Base-by-base conservation (phyloP, 2,113 vertebrate genomes). In the Tupaia chinensis region DNA sequence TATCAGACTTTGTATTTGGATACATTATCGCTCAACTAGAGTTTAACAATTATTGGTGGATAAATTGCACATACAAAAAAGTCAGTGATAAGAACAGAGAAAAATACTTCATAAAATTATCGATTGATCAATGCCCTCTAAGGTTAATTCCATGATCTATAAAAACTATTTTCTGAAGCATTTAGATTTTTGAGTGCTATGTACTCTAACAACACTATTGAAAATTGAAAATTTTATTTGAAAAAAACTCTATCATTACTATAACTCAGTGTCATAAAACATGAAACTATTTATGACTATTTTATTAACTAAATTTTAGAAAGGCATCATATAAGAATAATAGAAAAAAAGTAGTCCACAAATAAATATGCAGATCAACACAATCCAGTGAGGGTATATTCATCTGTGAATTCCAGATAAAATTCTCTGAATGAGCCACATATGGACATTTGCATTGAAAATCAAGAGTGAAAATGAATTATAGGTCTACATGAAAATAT, bases 151-250 rank as follows among this genome's bases (percentile, higher is more conserved):
- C 77, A 78, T 1, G 78, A 53, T 78, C 29, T 61, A 63, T 65
- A 17, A 89, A 76, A 94, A 72, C 54, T 63, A 85, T 88, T 85
- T 9, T 23, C 88, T 69, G 72, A 91, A 88, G 81, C 10, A 56
- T 15, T 19, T 44, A 13, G n/a, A 60, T 76, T 69, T 53, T 23
- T 20, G 80, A 29, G 32, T 90, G 27, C 15, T 90, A 76, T 91
- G 53, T 56, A 91, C 11, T 81, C 19, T 89, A 79, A 72, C 14
- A 73, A 27, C 25, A 68, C 12, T 92, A 68, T 76, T 34, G 3
- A 76, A 80, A 16, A 76, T 81, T 90, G 68, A 54, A 69, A 93
- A 66, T 25, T 29, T 27, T 79, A 78, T 32, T n/a, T 19, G 72
- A 56, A 77, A 92, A 54, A 19, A 60, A 20, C 3, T 82, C 3